These are phyloP conservation scores for Lycodopsis pacificus DNA, from an alignment of 2,797 vertebrate species.

Conservation along the genomic window DNA sequence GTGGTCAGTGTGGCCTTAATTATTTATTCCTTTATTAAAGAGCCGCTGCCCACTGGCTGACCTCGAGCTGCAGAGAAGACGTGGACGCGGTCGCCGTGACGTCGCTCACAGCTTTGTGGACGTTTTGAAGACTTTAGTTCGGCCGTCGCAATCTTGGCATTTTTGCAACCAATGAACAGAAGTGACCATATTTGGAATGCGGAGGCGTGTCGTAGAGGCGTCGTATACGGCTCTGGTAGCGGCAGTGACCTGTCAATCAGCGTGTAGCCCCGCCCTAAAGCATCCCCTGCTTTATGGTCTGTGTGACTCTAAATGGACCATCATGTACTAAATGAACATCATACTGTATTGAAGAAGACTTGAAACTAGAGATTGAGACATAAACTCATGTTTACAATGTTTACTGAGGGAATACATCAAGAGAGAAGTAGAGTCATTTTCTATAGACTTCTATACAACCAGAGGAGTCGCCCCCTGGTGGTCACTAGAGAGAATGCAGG, in stretches of 20 bases:
- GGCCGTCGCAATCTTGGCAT: not conserved
- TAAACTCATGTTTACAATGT: no score
- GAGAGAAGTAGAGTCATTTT: not conserved
- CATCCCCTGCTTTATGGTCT: not conserved
- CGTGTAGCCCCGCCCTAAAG: not conserved
- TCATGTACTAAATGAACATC: not conserved
- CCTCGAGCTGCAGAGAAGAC: conserved; percentile 19
- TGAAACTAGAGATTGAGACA: not conserved
- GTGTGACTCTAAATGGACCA: not conserved
- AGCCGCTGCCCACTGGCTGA: conserved; percentile 48
- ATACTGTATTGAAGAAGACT: not conserved
- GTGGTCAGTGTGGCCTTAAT: conserved; percentile 29
- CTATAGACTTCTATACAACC: not conserved
- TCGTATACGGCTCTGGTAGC: not conserved
- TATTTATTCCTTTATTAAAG: conserved; percentile 65
- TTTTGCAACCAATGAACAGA: not conserved
- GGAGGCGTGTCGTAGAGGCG: not conserved
- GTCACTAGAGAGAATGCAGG: not conserved
- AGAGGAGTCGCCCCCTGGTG: not conserved
- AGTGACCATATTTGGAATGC: not conserved
- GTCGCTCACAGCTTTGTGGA: not conserved
- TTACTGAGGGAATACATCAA: not conserved
- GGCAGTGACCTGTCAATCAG: no score
- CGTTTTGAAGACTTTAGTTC: not conserved
- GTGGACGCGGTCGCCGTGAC: not conserved